Base-by-base conservation (phyloP, 2,888 invertebrate species). In the Parnassius orleans region DNA sequence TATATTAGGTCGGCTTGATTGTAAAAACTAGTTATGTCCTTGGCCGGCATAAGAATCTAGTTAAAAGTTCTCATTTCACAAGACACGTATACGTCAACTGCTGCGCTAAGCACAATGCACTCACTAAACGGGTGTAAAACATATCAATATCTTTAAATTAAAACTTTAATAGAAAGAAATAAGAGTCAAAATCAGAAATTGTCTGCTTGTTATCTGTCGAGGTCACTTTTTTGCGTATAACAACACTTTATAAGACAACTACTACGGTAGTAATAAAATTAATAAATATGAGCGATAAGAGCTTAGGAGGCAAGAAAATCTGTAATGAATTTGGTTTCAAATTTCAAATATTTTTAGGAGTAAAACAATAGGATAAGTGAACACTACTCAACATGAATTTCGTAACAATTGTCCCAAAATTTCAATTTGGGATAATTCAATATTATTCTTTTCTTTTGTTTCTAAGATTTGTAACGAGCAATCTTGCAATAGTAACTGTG, bases 211-310 rank as follows among this genome's bases (percentile, higher is more conserved):
- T n/a, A 52, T 5, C 33, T 3, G 41, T 10, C 53, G 53, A 53
- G 42, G 53, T 53, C 53, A 10, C 41, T 53, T 53, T 53, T 42
- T 33, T 52, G 53, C 53, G 9, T n/a, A 14, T 41, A 41, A 46
- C 12, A 11, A 41, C 53, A 53, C 41, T 12, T 51, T 19, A 10
- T 14, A 53, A 41, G 42, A 41, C 53, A 53, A 41, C 14, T 51
- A 19, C 15, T 41, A 9, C 53, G 42, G 12, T 11, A 46, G 41
- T 14, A 53, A 53, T 41, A 53, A 41, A n/a, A 14, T 42, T 51
- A 19, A 51, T 51, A 51, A 51, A 0, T 33, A 33, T 0, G 7
- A 33, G 33, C 5, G 3, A 33, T 24, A 24, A 24, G 24, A 51
- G 10, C 50, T 10, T 15, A 19, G 5, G 15, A 19, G 2, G 11